A percentile compares a stretch with the other conserved stretches of the same genome.
These are phyloP conservation scores for Epiblema foenella DNA, from an alignment of 2,888 invertebrate genomes.

Conservation along the genomic window DNA sequence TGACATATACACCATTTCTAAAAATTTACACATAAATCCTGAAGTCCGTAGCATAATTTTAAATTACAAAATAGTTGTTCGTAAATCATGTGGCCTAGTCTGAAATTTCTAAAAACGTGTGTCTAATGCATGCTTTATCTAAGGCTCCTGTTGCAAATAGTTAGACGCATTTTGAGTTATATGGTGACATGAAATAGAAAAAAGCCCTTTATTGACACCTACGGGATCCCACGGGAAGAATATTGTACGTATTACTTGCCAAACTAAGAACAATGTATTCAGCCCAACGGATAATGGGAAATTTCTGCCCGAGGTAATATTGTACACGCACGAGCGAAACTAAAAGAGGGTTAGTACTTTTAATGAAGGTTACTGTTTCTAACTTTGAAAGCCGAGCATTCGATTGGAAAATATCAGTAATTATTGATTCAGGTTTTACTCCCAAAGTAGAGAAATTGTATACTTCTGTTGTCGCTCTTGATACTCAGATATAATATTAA, in stretches of 20 bases:
- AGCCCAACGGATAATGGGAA: conserved; percentile 10
- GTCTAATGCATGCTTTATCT: no score
- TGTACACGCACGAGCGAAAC: conserved; percentile 26
- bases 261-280: conserved; percentile 12
- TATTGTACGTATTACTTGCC: not conserved
- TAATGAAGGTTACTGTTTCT: conserved; percentile 23
- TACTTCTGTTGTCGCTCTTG: not conserved
- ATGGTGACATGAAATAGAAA: no score
- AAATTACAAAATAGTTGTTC: no score
- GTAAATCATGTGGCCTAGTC: no score
- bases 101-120: no score
- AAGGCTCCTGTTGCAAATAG: no score
- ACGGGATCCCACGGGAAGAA: not conserved
- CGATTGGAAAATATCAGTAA: conserved; percentile 6
- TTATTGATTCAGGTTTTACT: not conserved
- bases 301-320: conserved; percentile 37
- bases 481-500: not conserved
- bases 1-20: not conserved
- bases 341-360: not conserved
- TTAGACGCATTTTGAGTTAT: no score
- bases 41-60: not conserved
- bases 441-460: not conserved
- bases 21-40: not conserved
- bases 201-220: no score
- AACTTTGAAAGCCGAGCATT: conserved; percentile 2